Conservation (phyloP, 2,888 invertebrate species). For the Tridacna gigas region DNA sequence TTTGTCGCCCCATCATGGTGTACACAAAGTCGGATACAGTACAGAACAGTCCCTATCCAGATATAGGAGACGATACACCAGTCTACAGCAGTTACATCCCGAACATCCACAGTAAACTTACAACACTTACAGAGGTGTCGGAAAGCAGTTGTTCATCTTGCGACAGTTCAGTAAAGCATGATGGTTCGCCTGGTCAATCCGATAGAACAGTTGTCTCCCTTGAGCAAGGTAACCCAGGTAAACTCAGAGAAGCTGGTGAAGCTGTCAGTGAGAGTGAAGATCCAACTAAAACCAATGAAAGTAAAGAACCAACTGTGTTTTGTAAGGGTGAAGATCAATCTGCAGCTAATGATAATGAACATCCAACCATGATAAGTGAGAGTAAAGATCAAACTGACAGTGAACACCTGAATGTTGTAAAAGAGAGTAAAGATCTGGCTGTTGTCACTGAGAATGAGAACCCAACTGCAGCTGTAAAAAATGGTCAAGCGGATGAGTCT, state of each 20-base stretch:
- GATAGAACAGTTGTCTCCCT: background rate
- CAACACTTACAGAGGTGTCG: slow-evolving; percentile 9
- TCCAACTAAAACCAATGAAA: too few relatives aligned
- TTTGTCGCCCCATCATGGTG: slow-evolving; percentile 80
- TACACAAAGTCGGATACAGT: slow-evolving; percentile 79
- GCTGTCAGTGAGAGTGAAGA: background rate
- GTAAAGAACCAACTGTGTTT: too few relatives aligned
- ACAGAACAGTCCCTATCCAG: slow-evolving; percentile 66
- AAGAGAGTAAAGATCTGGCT: background rate
- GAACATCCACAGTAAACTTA: background rate
- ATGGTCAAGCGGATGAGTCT: too few relatives aligned
- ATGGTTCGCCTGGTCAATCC: background rate
- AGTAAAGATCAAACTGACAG: background rate
- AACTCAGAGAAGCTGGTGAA: background rate
- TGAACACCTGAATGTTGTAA: background rate
- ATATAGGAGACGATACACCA: slow-evolving; percentile 44
- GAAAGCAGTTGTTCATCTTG: slow-evolving; percentile 19
- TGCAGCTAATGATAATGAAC: background rate
- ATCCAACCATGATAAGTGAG: background rate
- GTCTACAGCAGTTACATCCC: slow-evolving; percentile 1
- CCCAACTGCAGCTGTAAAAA: too few relatives aligned
- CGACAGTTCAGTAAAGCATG: background rate
- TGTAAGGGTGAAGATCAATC: background rate
- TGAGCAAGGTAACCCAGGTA: background rate
- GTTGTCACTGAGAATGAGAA: background rate